Conservation (phyloP, 2,797 vertebrate species). For the Gymnoscopelus microlampas region DNA sequence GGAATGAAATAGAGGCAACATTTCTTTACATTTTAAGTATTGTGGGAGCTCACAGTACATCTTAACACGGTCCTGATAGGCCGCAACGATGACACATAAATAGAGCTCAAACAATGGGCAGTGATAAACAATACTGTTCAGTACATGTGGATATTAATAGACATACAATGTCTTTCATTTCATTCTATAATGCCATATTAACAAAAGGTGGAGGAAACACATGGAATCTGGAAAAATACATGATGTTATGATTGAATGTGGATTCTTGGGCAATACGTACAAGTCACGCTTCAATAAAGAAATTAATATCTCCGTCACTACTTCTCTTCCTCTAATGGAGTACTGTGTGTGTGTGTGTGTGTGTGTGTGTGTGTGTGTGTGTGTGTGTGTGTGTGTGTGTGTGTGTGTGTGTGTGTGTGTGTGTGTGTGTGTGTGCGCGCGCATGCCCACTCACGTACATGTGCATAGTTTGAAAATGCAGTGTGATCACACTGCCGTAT, state of each 20-base stretch:
- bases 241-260: constrained; percentile 63
- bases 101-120: constrained; percentile 14
- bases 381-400: constrained; percentile 4
- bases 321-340: constrained; percentile 16
- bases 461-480: too few relatives aligned
- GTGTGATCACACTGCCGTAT: constrained; percentile 48
- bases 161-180: constrained; percentile 8
- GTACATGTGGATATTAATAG: constrained; percentile 37
- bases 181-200: constrained; percentile 22
- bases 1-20: too few relatives aligned
- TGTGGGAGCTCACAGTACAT: neutral
- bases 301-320: constrained; percentile 24
- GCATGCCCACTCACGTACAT: constrained; percentile 37
- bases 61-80: constrained; percentile 4
- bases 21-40: neutral
- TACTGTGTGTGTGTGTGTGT: neutral
- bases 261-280: constrained; percentile 63
- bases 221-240: constrained; percentile 50
- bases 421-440: constrained; percentile 45
- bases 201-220: constrained; percentile 42
- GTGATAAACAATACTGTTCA: constrained; percentile 8
- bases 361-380: constrained; percentile 1
- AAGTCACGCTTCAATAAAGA: constrained; percentile 38
- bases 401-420: constrained; percentile 8
- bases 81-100: neutral